Evolutionary conservation across 2,888 invertebrate species (phyloP).

Genomic region (Pristionchus japonicus): DNA sequence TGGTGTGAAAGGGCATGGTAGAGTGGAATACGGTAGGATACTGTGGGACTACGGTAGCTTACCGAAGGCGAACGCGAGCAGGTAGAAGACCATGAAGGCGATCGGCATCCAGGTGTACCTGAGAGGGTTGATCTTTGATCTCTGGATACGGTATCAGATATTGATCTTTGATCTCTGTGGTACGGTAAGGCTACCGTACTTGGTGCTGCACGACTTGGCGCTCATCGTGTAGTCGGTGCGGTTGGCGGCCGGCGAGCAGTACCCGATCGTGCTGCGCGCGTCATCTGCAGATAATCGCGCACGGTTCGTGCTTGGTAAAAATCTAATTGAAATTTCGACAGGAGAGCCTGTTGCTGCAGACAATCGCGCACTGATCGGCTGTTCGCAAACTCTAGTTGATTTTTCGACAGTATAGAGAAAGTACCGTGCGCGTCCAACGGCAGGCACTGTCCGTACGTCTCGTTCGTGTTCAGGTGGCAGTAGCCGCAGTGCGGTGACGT

Average conservation of each 20-base stretch:
- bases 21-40: not conserved
- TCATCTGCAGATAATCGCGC: constrained; percentile 30
- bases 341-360: constrained; percentile 2
- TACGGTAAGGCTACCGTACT: not conserved
- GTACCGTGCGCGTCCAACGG: constrained; percentile 42
- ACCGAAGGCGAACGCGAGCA: constrained; percentile 62
- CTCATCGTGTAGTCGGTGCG: constrained; percentile 26
- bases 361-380: not conserved
- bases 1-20: no score
- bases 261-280: constrained; percentile 13
- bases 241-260: not conserved
- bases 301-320: not conserved
- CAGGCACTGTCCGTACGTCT: constrained; percentile 13
- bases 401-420: not conserved
- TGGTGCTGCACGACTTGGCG: constrained; percentile 20
- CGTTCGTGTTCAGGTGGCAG: constrained; percentile 53
- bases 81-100: constrained; percentile 69
- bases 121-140: not conserved
- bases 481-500: constrained; percentile 77
- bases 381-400: not conserved
- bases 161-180: not conserved
- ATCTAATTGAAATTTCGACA: not conserved
- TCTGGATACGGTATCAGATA: no score
- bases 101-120: constrained; percentile 75
- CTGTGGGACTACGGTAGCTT: not conserved